Percentiles rank a stretch among this genome's conserved stretches.
Conservation (phyloP, 2,113 vertebrate genomes). For the Phoxinus phoxinus region DNA sequence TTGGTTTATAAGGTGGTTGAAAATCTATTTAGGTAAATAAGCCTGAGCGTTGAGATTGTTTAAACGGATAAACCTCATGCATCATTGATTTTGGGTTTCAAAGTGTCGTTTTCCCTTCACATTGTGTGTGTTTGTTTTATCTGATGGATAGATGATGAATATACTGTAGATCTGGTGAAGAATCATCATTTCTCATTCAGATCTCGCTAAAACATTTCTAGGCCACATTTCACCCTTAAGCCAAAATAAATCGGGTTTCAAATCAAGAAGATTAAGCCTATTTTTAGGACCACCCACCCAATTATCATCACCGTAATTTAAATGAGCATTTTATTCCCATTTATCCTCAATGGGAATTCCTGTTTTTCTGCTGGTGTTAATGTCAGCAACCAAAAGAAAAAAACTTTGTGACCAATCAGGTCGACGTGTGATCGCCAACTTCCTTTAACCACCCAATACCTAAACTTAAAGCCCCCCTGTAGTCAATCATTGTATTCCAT, state of each 20-base stretch:
- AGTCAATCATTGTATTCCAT: too few relatives aligned
- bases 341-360: too few relatives aligned
- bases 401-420: too few relatives aligned
- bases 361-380: too few relatives aligned
- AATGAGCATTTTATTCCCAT: not conserved
- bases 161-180: not conserved
- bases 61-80: not conserved
- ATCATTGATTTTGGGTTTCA: not conserved
- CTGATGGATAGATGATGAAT: not conserved
- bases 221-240: not conserved
- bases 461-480: too few relatives aligned
- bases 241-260: not conserved
- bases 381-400: too few relatives aligned
- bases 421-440: too few relatives aligned
- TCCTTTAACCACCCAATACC: too few relatives aligned
- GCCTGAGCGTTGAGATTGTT: not conserved
- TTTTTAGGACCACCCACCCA: not conserved
- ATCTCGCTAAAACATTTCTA: not conserved
- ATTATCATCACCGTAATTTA: not conserved
- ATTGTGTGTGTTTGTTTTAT: constrained; percentile 5
- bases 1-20: not conserved
- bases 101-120: not conserved
- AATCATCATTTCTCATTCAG: not conserved
- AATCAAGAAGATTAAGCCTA: not conserved
- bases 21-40: constrained; percentile 20